Conservation (phyloP, 2,797 vertebrate species). For the Petrocephalus schoutedeni region DNA sequence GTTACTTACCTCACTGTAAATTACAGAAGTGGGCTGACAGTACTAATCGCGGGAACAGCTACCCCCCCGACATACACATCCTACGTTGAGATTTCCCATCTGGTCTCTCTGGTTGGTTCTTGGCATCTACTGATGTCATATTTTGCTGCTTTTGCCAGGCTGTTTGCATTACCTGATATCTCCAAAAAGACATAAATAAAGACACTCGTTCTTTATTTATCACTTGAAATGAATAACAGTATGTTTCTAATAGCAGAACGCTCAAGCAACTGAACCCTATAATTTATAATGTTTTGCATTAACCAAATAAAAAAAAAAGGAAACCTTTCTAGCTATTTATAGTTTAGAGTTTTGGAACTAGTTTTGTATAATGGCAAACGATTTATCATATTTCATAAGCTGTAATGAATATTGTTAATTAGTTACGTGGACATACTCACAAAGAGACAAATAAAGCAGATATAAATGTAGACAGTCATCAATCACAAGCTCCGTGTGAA, state of each 20-base stretch:
- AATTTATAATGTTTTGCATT: background rate
- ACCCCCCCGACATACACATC: background rate
- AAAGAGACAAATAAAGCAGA: background rate
- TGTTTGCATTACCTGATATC: background rate
- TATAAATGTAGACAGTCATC: background rate
- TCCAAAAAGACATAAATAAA: background rate
- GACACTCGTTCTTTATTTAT: background rate
- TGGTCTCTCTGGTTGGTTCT: background rate
- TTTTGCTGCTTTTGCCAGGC: background rate
- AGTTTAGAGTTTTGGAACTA: background rate
- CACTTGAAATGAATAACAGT: background rate
- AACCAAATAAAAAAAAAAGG: background rate
- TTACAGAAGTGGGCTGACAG: background rate
- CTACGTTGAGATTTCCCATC: background rate
- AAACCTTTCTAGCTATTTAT: background rate
- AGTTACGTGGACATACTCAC: background rate
- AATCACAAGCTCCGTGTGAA: background rate
- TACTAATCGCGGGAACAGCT: background rate
- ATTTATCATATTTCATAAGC: background rate
- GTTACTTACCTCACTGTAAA: background rate
- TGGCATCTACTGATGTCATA: background rate
- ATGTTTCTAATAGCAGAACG: background rate
- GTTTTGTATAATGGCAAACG: background rate
- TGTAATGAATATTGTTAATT: background rate
- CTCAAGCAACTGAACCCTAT: background rate